Percentiles rank a stretch among this genome's conserved stretches.
phyloP scores from a whole-genome alignment of 2,888 invertebrate species.

The Eupithecia inturbata region DNA sequence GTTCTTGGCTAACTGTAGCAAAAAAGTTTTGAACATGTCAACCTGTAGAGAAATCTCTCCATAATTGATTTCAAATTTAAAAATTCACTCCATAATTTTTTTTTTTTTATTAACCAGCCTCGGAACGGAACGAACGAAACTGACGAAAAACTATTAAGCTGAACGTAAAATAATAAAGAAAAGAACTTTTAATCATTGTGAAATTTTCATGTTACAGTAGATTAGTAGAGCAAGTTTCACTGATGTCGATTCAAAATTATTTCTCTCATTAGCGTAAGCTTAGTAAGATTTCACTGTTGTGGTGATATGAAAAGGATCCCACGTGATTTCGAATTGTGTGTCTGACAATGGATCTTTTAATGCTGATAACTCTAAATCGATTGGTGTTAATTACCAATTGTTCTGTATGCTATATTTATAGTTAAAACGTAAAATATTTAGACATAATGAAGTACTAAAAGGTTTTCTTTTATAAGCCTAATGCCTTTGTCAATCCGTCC shows the following conservation, averaged over 20 bases:
- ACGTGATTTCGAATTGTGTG: slow-evolving; percentile 54
- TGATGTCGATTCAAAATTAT: not conserved
- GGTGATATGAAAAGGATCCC: slow-evolving; percentile 48
- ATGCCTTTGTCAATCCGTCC: not conserved
- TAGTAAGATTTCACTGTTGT: slow-evolving; percentile 42
- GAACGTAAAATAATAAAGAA: not conserved
- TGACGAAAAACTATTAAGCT: not conserved
- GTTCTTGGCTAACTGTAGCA: not conserved
- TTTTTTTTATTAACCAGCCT: not conserved
- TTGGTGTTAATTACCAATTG: slow-evolving; percentile 63
- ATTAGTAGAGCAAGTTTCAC: not conserved
- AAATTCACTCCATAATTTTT: not conserved
- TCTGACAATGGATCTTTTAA: slow-evolving; percentile 59
- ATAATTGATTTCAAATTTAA: not conserved
- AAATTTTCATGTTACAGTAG: not conserved
- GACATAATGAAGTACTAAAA: not conserved
- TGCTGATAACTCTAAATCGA: slow-evolving; percentile 48
- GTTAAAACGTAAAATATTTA: not conserved
- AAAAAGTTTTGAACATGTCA: not conserved
- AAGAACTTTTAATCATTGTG: not conserved
- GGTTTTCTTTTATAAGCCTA: not conserved
- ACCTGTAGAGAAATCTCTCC: not conserved
- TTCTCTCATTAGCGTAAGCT: slow-evolving; percentile 31
- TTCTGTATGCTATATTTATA: slow-evolving; percentile 43
- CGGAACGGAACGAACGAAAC: not conserved